These are phyloP conservation scores for Australoheros facetus DNA, from an alignment of 2,797 vertebrate genomes.

Conservation along the genomic window DNA sequence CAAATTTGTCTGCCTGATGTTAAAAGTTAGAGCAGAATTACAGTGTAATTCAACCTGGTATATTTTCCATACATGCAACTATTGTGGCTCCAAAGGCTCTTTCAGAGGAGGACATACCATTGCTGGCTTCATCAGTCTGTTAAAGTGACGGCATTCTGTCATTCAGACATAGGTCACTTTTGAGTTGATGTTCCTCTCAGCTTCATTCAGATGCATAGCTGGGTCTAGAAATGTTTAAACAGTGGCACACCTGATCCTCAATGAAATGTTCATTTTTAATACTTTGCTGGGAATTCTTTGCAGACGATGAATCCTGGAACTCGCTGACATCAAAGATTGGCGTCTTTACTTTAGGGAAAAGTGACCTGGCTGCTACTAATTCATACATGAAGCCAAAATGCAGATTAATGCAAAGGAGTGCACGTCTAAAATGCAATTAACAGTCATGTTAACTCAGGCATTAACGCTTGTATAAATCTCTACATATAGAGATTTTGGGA, in stretches of 20 bases:
- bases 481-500: not conserved
- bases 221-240: not conserved
- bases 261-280: not conserved
- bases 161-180: not conserved
- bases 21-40: slow-evolving; percentile 2
- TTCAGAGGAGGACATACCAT: not conserved
- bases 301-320: not conserved
- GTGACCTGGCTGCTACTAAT: not conserved
- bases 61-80: not conserved
- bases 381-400: not conserved
- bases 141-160: not conserved
- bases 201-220: not conserved
- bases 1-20: not conserved
- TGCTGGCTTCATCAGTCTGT: not conserved
- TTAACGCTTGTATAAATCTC: not conserved
- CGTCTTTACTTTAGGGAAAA: not conserved
- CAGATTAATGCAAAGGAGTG: not conserved
- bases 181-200: not conserved
- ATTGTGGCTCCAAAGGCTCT: not conserved
- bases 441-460: not conserved
- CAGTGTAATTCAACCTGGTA: not conserved
- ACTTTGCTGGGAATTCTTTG: not conserved
- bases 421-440: not conserved
- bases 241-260: not conserved
- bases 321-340: not conserved